Conservation (phyloP, 2,888 invertebrate species). For the Sarcophaga variegata region DNA sequence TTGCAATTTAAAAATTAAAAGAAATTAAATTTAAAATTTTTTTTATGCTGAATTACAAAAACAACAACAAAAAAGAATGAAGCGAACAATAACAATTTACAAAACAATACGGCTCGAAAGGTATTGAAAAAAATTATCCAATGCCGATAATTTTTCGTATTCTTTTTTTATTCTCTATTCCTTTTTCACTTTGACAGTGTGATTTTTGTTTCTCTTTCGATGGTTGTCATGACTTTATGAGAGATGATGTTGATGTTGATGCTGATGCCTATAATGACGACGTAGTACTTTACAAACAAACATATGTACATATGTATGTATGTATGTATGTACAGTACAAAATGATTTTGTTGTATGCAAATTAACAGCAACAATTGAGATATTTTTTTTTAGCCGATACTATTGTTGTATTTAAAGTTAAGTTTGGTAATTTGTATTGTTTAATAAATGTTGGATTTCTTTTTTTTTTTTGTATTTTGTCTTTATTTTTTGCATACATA, state of each 20-base stretch:
- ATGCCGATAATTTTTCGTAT: slow-evolving; percentile 28
- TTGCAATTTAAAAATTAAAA: no score
- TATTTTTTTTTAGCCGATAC: slow-evolving; percentile 15
- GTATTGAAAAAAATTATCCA: slow-evolving; percentile 39
- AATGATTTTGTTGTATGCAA: slow-evolving; percentile 55
- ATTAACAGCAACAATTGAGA: slow-evolving; percentile 52
- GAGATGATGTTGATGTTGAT: slow-evolving; percentile 24
- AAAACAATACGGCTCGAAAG: slow-evolving; percentile 28
- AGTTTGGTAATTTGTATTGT: slow-evolving; percentile 45
- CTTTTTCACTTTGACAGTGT: not conserved
- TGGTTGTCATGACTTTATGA: slow-evolving; percentile 38
- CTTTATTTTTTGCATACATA: slow-evolving; percentile 7
- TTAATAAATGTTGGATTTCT: not conserved
- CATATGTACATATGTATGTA: not conserved
- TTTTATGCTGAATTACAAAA: no score
- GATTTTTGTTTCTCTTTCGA: slow-evolving; percentile 17
- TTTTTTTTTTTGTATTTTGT: no score
- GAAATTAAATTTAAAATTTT: no score
- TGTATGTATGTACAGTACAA: not conserved
- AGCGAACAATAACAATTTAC: not conserved
- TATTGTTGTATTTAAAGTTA: slow-evolving; percentile 25
- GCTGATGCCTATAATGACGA: not conserved
- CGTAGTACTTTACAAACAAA: not conserved
- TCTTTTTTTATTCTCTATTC: not conserved
- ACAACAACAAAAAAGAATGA: no score